Evolutionary conservation across 1,140 invertebrate species (phyloP).

Genomic region (Drosophila auraria): DNA sequence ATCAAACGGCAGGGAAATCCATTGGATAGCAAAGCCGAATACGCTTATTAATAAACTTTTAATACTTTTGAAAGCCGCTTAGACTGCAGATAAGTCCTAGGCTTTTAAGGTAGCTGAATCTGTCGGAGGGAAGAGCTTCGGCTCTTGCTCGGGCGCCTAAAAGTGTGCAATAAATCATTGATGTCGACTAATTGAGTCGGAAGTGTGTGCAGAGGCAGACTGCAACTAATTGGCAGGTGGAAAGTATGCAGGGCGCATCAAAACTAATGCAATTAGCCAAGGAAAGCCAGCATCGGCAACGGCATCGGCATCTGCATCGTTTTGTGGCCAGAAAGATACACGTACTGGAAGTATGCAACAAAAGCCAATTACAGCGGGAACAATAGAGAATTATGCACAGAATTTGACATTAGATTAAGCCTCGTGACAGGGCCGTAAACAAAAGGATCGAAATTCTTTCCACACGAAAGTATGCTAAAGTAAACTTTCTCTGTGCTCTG

Average conservation of each 20-base stretch:
- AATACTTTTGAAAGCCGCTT: conserved; percentile 54
- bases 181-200: conserved; percentile 62
- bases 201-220: conserved; percentile 25
- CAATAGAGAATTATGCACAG: conserved; percentile 62
- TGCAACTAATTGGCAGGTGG: conserved; percentile 47
- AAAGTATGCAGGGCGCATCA: conserved; percentile 49
- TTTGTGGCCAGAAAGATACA: conserved; percentile 17
- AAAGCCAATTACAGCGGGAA: conserved; percentile 62
- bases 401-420: conserved; percentile 71
- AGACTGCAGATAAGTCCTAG: conserved; percentile 22
- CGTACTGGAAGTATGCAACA: conserved; percentile 45
- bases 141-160: conserved; percentile 21
- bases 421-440: conserved; percentile 53
- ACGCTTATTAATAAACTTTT: conserved; percentile 69
- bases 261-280: conserved; percentile 67
- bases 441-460: conserved; percentile 58
- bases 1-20: conserved; percentile 5
- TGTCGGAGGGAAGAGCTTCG: neutral
- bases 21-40: conserved; percentile 6
- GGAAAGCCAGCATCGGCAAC: conserved; percentile 31
- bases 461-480: conserved; percentile 63
- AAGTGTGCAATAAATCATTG: conserved; percentile 57
- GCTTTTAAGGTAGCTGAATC: conserved; percentile 11
- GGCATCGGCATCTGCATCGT: conserved; percentile 5
- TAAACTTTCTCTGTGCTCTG: conserved; percentile 44